A percentile compares a stretch with the other conserved stretches of the same genome.
These are phyloP conservation scores for Galago senegalensis DNA, from an alignment of 2,797 vertebrate genomes.

Conservation along the genomic window DNA sequence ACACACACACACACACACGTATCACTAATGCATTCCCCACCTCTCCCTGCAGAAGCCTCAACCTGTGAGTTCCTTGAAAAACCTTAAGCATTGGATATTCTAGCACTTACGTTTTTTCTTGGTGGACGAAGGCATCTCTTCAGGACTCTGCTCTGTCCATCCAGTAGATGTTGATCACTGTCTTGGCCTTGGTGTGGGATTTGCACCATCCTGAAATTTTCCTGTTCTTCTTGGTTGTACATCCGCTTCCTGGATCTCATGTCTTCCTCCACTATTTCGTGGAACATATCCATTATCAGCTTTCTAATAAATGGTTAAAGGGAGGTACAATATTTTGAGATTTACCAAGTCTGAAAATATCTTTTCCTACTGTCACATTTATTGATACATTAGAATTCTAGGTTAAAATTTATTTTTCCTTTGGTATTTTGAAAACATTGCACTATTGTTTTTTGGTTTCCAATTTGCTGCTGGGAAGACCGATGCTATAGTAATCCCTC, in stretches of 20 bases:
- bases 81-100: background rate
- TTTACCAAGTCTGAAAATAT: background rate
- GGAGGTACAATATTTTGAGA: slow-evolving; percentile 26
- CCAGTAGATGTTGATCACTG: background rate
- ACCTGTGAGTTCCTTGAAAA: background rate
- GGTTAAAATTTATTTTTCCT: slow-evolving; percentile 36
- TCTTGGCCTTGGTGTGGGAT: background rate
- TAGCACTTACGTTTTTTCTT: background rate
- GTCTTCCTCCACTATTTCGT: background rate
- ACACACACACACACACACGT: too few relatives aligned
- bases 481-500: background rate
- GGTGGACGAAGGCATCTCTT: background rate
- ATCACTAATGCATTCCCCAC: background rate
- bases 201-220: background rate
- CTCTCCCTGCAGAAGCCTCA: background rate
- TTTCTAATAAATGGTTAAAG: background rate
- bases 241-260: background rate
- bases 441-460: background rate
- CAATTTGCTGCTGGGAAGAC: background rate
- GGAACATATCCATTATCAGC: background rate
- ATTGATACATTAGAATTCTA: slow-evolving; percentile 33
- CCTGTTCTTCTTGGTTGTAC: background rate
- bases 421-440: background rate
- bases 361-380: background rate
- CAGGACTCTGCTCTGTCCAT: background rate